Percentiles rank a stretch among this genome's conserved stretches.
These are phyloP conservation scores for Caenorhabditis tropicalis DNA, from an alignment of 1,140 invertebrate species.

Conservation along the genomic window DNA sequence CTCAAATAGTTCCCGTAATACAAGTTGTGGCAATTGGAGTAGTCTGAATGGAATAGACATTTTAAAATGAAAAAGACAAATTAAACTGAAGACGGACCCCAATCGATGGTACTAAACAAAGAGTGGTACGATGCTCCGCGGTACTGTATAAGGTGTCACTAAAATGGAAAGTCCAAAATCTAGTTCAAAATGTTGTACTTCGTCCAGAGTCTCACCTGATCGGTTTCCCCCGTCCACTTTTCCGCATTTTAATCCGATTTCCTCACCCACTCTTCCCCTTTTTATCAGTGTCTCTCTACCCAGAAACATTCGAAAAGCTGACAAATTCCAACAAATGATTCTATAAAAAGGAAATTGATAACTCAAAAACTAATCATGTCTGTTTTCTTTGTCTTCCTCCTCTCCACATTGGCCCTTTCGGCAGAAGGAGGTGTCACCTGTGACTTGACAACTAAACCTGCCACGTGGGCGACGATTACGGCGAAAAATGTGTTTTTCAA, in stretches of 20 bases:
- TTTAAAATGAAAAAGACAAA: too few species aligned
- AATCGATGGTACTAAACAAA: too few species aligned
- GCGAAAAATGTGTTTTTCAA: constrained; percentile 28
- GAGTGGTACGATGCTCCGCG: too few species aligned
- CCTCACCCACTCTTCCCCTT: neutral
- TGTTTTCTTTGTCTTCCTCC: neutral
- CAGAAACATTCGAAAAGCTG: neutral
- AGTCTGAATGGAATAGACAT: too few species aligned
- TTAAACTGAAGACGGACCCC: too few species aligned
- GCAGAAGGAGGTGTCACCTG: neutral
- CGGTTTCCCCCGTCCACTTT: neutral
- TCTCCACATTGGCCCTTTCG: neutral
- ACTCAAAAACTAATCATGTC: neutral
- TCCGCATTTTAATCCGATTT: neutral
- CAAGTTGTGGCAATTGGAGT: too few species aligned
- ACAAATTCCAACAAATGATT: neutral
- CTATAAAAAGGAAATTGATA: constrained; percentile 6
- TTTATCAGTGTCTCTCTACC: neutral
- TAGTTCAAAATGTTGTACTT: too few species aligned
- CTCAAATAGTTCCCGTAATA: too few species aligned
- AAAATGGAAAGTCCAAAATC: too few species aligned
- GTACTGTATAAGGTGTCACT: too few species aligned
- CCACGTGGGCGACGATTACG: neutral
- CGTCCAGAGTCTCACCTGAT: constrained; percentile 4
- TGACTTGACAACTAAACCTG: neutral